Base-by-base conservation (phyloP, 2,888 invertebrate genomes). In the Prenolepis imparis region DNA sequence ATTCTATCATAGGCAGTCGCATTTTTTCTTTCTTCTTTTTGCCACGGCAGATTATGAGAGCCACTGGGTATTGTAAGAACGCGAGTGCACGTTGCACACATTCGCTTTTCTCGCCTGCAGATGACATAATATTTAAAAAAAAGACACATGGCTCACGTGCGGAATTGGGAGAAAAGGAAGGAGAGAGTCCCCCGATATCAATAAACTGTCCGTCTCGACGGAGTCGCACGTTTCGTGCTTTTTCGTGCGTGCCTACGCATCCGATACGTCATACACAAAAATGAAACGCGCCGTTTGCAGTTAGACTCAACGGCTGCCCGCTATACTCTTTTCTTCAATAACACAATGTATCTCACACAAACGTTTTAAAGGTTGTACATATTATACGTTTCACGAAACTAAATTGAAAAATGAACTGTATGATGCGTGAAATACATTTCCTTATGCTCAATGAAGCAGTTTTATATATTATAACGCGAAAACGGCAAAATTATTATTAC, bases 141-240 rank as follows among this genome's bases (percentile, higher is more conserved):
- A 82, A 57, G 78, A 64, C 89, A 86, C 87, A 83, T 89, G 90
- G 81, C 90, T 87, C 89, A 89, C 89, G 90, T 89, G 90, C 90
- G 70, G 87, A 89, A 86, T 87, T 88, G 80, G 83, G 78, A 81
- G 84, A 78, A 89, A 88, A 83, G 84, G 73, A 75, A 86, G 75
- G 83, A 81, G 67, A 75, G 84, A 78, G 80, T 70, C 66, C 39
- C 24, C 18, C 44, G 44, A 44, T 80, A 72, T 72, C 78, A 44
- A 86, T 88, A 52, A 8, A 88, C 88, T 57, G 84, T 82, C 81
- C 64, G 63, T 55, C 81, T 39, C 55, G 83, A 39, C 28, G 64
- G 24, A 64, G 73, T 68, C 78, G 73, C 84, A 84, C 90, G 86
- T 85, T 84, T 85, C 70, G 77, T 52, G 52, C 80, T 85, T 88